Conservation (phyloP, 2,797 vertebrate genomes). For the Lophotriccus pileatus region DNA sequence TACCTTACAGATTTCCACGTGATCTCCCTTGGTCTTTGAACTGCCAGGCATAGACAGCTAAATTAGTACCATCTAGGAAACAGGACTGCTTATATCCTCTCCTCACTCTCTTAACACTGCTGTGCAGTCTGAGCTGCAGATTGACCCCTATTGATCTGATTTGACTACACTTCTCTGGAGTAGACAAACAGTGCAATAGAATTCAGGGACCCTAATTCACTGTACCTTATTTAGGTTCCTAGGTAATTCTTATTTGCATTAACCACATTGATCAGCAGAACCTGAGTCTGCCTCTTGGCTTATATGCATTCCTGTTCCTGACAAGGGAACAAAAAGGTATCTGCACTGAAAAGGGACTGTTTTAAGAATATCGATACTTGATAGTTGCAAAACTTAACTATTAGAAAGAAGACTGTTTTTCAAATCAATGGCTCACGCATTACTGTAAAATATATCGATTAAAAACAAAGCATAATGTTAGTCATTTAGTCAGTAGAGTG, state of each 20-base stretch:
- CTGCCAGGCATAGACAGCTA: not conserved
- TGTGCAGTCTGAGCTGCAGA: not conserved
- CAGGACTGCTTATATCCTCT: not conserved
- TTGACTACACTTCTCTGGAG: not conserved
- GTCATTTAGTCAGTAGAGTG: conserved; percentile 92
- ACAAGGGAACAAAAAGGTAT: not conserved
- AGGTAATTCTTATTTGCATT: conserved; percentile 11
- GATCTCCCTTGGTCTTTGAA: not conserved
- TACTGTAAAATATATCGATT: conserved; percentile 99
- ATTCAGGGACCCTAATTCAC: not conserved
- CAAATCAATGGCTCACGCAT: conserved; percentile 88
- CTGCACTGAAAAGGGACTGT: not conserved
- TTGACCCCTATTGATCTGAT: conserved; percentile 30
- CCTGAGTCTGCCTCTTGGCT: fast-evolving
- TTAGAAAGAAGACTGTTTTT: conserved; percentile 65
- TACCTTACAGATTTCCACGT: not conserved
- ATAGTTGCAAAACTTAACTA: conserved; percentile 64
- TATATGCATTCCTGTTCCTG: not conserved
- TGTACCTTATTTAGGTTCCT: not conserved
- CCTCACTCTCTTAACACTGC: not conserved
- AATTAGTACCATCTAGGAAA: not conserved
- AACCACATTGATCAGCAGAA: not conserved
- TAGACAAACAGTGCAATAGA: not conserved
- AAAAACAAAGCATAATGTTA: conserved; percentile 88
- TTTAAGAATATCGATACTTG: conserved; percentile 45